phyloP scores from a whole-genome alignment of 2,888 invertebrate genomes.

The Sphinx pinastri region DNA sequence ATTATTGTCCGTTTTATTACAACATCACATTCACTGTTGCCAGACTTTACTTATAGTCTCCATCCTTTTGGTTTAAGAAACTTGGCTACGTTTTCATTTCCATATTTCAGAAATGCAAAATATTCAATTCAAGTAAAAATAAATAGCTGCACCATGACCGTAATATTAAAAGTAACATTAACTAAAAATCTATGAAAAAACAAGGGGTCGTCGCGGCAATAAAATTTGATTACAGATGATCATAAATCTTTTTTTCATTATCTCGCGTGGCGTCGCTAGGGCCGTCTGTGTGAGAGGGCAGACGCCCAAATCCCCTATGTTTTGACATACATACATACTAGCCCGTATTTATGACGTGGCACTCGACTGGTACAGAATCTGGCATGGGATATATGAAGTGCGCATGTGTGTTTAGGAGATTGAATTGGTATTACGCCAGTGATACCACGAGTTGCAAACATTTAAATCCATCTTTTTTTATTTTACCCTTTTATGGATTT shows the following conservation, averaged over 20 bases:
- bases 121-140: constrained; percentile 12
- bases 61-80: constrained; percentile 75
- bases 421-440: constrained; percentile 68
- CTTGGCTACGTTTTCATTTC: constrained; percentile 62
- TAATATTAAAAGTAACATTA: constrained; percentile 40
- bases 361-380: constrained; percentile 64
- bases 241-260: constrained; percentile 84
- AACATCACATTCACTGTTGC: constrained; percentile 67
- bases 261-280: constrained; percentile 65
- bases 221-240: constrained; percentile 81
- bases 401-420: constrained; percentile 75
- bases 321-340: constrained; percentile 77
- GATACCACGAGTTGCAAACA: constrained; percentile 51
- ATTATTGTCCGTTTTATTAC: constrained; percentile 72
- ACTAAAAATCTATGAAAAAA: constrained; percentile 61
- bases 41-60: constrained; percentile 72
- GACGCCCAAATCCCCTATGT: constrained; percentile 77
- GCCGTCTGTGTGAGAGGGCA: constrained; percentile 60
- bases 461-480: constrained; percentile 49
- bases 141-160: neutral
- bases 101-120: constrained; percentile 34
- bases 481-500: constrained; percentile 43
- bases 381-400: constrained; percentile 80
- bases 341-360: constrained; percentile 73
- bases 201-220: constrained; percentile 70